phyloP scores from a whole-genome alignment of 64 coral and sea anemone species.

The Catalaphyllia jardinei region DNA sequence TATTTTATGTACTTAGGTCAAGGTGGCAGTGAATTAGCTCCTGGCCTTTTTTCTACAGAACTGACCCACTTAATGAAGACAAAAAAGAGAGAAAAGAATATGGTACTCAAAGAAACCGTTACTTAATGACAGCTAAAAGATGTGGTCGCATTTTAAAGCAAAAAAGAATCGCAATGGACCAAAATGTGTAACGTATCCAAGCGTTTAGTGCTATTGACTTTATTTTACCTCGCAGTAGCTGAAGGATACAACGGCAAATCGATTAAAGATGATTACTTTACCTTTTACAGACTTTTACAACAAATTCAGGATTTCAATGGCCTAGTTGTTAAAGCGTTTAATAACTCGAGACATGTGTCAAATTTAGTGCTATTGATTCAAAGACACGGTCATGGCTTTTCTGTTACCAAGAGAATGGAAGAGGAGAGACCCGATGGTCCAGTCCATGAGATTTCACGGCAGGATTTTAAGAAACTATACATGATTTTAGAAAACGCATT shows the following conservation, averaged over 20 bases:
- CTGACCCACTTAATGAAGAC: background rate
- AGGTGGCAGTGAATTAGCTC: background rate
- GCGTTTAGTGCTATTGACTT: background rate
- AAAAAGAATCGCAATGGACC: conserved; percentile 1
- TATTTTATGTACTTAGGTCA: background rate
- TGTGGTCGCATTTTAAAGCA: background rate
- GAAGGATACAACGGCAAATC: background rate
- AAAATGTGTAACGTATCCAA: conserved; percentile 15
- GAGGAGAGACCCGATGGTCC: conserved; percentile 61
- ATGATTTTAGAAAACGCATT: conserved; percentile 68
- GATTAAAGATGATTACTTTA: conserved; percentile 1
- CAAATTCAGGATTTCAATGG: conserved; percentile 50
- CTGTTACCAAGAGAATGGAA: conserved; percentile 75
- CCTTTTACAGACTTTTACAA: conserved; percentile 54
- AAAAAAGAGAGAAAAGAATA: background rate
- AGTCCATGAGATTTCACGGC: conserved; percentile 51
- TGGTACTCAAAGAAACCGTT: background rate
- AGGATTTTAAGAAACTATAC: conserved; percentile 55
- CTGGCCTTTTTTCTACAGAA: background rate
- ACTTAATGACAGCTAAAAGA: background rate
- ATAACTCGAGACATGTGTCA: background rate
- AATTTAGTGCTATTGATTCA: conserved; percentile 55
- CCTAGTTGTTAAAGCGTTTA: conserved; percentile 48
- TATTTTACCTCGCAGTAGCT: too few species aligned
- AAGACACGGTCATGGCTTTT: conserved; percentile 72